Base-by-base conservation (phyloP, 2,888 invertebrate species). In the Cheilosia impressa region DNA sequence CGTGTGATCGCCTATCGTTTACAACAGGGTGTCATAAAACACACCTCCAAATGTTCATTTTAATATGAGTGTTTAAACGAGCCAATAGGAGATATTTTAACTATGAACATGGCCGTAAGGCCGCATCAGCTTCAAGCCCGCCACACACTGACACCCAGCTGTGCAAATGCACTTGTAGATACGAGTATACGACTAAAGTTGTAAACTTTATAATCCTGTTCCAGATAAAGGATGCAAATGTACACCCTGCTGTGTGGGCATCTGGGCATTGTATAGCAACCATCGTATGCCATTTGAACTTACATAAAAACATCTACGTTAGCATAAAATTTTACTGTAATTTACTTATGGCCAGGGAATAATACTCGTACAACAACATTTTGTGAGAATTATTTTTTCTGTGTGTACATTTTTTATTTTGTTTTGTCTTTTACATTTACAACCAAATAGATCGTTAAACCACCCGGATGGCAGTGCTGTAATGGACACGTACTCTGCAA, bases 401-500 rank as follows among this genome's bases (percentile, higher is more conserved):
- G 45, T 15, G 13, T 41, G 41, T 22, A 27, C 50, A 7, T 53
- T 52, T 58, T 50, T 47, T 53, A 13, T 27, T 34, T 27, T 57
- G 13, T 24, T 27, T 31, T 41, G 13, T 19, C 19, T 45, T 60
- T 58, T 7, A 3, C 9, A 13, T 52, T 55, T 53, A 47, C 62
- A n/a, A 34, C 58, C 58, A 79, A 76, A 80, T 88, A 92, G 92
- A 90, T 92, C 88, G 90, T 91, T 87, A 91, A 91, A 87, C 93
- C 93, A 87, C 93, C 93, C 66, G 92, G 92, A 82, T 92, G 91
- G 90, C 93, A 93, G 88, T 93, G 93, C 88, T 92, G 92, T 90
- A 92, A 93, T 88, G 93, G 93, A 87, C 93, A 93, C 89, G 91
- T 93, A 77, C 90, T 93, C 22, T 93, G 93, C 88, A 91, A 92